phyloP scores from a whole-genome alignment of 2,113 vertebrate genomes.

The Ceratotherium simum region DNA sequence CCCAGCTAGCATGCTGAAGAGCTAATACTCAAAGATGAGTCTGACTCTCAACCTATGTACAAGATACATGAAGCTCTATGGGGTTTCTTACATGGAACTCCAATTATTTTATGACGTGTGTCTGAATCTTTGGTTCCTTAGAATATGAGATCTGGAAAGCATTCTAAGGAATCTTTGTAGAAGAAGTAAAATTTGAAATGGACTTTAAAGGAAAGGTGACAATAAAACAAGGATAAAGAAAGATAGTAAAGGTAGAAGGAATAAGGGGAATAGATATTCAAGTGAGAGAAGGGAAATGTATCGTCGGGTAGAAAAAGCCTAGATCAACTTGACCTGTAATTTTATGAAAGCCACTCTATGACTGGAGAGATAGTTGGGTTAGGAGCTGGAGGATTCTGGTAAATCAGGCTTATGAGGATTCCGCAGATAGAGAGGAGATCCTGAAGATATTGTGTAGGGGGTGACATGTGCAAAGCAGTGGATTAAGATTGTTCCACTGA shows the following conservation, averaged over 20 bases:
- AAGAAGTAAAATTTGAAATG: conserved; percentile 12
- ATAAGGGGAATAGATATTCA: not conserved
- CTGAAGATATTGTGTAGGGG: not conserved
- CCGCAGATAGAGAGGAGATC: not conserved
- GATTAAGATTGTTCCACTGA: not conserved
- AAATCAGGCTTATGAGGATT: not conserved
- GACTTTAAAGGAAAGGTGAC: not conserved
- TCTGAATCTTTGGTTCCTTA: not conserved
- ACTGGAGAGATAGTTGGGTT: not conserved
- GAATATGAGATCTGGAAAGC: not conserved
- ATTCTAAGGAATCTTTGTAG: not conserved
- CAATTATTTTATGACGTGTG: not conserved
- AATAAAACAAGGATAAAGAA: not conserved
- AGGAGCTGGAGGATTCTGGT: not conserved
- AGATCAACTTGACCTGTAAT: not conserved
- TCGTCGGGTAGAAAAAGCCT: not conserved
- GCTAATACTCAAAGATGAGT: not conserved
- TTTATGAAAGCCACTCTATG: not conserved
- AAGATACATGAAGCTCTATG: not conserved
- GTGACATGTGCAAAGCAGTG: not conserved
- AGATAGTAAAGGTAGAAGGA: not conserved
- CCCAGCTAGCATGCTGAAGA: not conserved
- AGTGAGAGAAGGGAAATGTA: not conserved
- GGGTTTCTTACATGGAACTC: not conserved
- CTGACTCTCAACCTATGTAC: not conserved